Evolutionary conservation across 2,113 vertebrate species (phyloP), one percentile per base, ranked within the genome.

Genomic region (Corythoichthys haematopterus): DNA sequence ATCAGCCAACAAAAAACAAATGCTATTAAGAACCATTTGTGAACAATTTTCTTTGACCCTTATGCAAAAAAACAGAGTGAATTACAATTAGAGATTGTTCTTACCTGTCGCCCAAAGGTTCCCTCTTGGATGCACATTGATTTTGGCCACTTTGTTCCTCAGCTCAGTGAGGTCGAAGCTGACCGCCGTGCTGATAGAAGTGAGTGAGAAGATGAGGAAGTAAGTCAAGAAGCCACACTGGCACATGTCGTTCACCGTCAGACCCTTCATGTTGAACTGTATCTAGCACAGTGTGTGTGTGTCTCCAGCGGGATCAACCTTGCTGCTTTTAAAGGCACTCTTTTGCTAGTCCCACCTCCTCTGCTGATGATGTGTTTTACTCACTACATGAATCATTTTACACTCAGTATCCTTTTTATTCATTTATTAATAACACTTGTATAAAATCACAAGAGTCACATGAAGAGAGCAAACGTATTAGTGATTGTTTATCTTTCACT

Each of bases 41-140:
- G 47, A 14, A 55, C 11, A n/a, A 12, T 28, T 10, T 28, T 1
- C 6, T 36, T 62, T 45, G 61, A 13, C 40, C 33, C 20, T 11
- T 6, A 33, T 20, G 20, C 61, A 46, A 46, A 47, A 46, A 4
- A 7, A 68, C 1, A 43, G 1, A 40, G 6, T 6, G 6, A 40
- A 40, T 20, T 2, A 3, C 12, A 57, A 20, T n/a, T 1, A 53
- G 59, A 2, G 14, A 15, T 36, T 13, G 1, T 60, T 75, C 88
- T 90, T 88, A 98, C 96, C 95, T 85, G 94, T 96, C 3, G 95
- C 95, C 96, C 96, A 98, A 71, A 98, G 94, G 74, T 94, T 95
- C 37, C 95, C 95, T 84, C 94, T 92, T 16, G 94, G 93, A 82
- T 94, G 94, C 40, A 95, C 91, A 73, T 94, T 94, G 75, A 94